Evolutionary conservation across 2,888 invertebrate species (phyloP), one percentile per base, ranked within the genome.

Genomic region (Limnephilus lunatus): DNA sequence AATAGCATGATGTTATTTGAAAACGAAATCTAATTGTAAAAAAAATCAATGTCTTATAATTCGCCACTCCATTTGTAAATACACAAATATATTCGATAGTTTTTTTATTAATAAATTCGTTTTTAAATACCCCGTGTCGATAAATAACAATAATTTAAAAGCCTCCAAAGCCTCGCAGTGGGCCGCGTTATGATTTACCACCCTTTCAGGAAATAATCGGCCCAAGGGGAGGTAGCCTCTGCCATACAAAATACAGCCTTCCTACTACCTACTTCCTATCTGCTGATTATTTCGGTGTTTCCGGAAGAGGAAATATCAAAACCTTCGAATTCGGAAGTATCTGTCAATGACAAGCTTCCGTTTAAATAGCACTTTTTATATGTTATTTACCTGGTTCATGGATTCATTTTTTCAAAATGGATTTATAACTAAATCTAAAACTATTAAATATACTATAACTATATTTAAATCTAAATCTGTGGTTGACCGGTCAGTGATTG

Each of bases 91-190:
- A 68, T 68, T 68, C 25, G 0, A 68, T 25, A 7, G 9, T 68
- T n/a, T 68, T 25, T 68, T 68, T 68, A 7, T 25, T 9, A 25
- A 9, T 9, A 2, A 25, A 25, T 68, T 68, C 25, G 25, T 68
- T 39, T 83, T 35, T 35, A 12, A 35, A 25, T 7, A 83, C 35
- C 35, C 35, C 35, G 83, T 39, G 83, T n/a, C 83, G 25, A 83
- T 83, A 83, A 83, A 83, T 35, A 83, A 35, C 83, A 83, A 83
- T 83, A 35, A 83, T 35, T 83, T 32, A 83, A 83, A 35, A 83
- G 83, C 83, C 83, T 32, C 83, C 83, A 25, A 83, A 83, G 32
- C 32, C 35, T 83, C 35, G 83, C 83, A 83, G 14, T 31, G 35
- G 83, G 83, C 35, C 9, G 83, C 35, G 83, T 11, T 32, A 83